A percentile compares a stretch with the other conserved stretches of the same genome.
These are phyloP conservation scores for Parnassius glacialis DNA, from an alignment of 2,888 invertebrate genomes.

Conservation along the genomic window DNA sequence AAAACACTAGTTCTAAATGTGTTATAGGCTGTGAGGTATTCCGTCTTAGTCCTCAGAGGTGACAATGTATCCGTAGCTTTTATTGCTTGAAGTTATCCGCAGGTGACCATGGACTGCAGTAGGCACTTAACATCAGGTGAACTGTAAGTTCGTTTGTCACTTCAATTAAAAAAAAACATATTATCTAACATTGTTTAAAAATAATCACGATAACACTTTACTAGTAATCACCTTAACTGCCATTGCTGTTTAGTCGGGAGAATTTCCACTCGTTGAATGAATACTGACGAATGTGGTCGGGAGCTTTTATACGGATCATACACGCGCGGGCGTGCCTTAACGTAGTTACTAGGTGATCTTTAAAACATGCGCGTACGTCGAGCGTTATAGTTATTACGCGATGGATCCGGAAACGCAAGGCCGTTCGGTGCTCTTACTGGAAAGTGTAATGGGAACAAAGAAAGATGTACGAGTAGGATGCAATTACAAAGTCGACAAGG, in stretches of 20 bases:
- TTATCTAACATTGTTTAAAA: not conserved
- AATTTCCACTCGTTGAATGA: conserved; percentile 65
- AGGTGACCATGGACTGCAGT: no score
- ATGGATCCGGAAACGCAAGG: conserved; percentile 54
- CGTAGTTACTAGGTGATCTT: conserved; percentile 64
- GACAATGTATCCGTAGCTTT: no score
- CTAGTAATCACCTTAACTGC: conserved; percentile 69
- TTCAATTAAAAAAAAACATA: not conserved
- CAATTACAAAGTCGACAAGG: not conserved
- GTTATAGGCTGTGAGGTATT: no score
- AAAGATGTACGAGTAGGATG: conserved; percentile 28
- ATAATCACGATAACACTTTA: conserved; percentile 32
- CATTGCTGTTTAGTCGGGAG: conserved; percentile 65
- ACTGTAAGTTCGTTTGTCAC: no score
- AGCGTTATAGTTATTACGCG: conserved; percentile 32
- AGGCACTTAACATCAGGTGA: no score
- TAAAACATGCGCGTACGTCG: conserved; percentile 44
- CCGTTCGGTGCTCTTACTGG: conserved; percentile 33
- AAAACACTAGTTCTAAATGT: no score
- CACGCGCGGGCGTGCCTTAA: conserved; percentile 62
- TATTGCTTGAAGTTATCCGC: no score
- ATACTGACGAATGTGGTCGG: conserved; percentile 47
- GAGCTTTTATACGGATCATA: conserved; percentile 66
- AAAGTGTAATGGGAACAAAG: conserved; percentile 35
- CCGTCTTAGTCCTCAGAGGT: no score